Evolutionary conservation across 2,113 vertebrate genomes (phyloP).

Genomic region (Esox niger): DNA sequence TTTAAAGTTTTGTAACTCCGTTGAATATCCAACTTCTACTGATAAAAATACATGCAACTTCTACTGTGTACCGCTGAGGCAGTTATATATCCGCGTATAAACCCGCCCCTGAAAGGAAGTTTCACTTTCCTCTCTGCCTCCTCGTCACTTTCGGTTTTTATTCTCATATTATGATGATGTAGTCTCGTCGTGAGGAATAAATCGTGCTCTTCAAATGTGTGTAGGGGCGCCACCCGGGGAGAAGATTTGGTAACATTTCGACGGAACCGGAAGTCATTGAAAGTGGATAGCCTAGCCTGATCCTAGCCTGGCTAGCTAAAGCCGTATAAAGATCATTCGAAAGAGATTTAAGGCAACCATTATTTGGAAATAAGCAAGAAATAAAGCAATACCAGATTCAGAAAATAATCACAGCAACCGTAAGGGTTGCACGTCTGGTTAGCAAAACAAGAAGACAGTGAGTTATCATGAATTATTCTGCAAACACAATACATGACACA

Average conservation of each 20-base stretch:
- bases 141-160: too few relatives aligned
- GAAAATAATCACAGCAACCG: neutral
- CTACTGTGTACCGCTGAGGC: too few relatives aligned
- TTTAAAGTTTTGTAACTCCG: too few relatives aligned
- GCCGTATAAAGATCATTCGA: neutral
- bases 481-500: neutral
- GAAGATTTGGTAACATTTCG: neutral
- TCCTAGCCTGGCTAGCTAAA: neutral
- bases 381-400: neutral
- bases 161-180: too few relatives aligned
- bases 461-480: neutral
- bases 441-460: neutral
- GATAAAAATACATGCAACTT: too few relatives aligned
- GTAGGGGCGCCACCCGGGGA: neutral
- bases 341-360: neutral
- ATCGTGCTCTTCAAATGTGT: too few relatives aligned
- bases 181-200: too few relatives aligned
- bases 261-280: neutral
- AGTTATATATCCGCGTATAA: too few relatives aligned
- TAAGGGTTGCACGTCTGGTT: neutral
- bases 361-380: neutral
- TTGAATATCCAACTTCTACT: too few relatives aligned
- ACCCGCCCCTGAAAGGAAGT: too few relatives aligned
- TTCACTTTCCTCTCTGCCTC: too few relatives aligned
- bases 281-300: too few relatives aligned